Percentiles rank a stretch among this genome's conserved stretches.
phyloP scores from a whole-genome alignment of 2,888 invertebrate genomes.

The Lampropteryx suffumata region DNA sequence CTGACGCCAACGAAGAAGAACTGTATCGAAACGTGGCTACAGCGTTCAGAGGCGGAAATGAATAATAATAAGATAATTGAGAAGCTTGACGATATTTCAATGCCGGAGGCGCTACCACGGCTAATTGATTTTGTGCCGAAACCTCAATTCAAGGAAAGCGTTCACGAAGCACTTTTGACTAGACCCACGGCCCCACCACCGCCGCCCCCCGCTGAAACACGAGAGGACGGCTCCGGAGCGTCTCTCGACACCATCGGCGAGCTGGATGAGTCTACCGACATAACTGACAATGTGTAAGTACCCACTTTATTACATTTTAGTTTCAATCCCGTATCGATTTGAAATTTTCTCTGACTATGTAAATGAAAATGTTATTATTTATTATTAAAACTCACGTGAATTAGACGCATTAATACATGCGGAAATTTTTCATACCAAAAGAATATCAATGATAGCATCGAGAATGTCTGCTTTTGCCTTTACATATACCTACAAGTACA shows the following conservation, averaged over 20 bases:
- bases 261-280: conserved; percentile 83
- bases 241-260: conserved; percentile 88
- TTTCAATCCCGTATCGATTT: too few relatives aligned
- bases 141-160: conserved; percentile 70
- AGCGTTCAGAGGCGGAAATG: conserved; percentile 77
- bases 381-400: too few relatives aligned
- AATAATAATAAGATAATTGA: conserved; percentile 67
- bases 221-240: conserved; percentile 83
- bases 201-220: conserved; percentile 66
- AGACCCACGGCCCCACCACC: conserved; percentile 70
- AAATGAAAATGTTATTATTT: too few relatives aligned
- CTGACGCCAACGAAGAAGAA: conserved; percentile 75
- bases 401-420: too few relatives aligned
- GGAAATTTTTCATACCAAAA: too few relatives aligned
- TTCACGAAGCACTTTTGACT: conserved; percentile 50
- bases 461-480: too few relatives aligned
- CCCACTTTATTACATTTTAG: neutral
- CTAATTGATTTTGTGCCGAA: conserved; percentile 89
- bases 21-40: conserved; percentile 76
- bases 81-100: conserved; percentile 63
- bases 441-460: too few relatives aligned
- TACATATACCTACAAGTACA: too few relatives aligned
- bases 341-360: too few relatives aligned
- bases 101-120: conserved; percentile 83
- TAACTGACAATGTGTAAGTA: conserved; percentile 73